phyloP scores from a whole-genome alignment of 1,140 invertebrate species.

The Bombyx mori region DNA sequence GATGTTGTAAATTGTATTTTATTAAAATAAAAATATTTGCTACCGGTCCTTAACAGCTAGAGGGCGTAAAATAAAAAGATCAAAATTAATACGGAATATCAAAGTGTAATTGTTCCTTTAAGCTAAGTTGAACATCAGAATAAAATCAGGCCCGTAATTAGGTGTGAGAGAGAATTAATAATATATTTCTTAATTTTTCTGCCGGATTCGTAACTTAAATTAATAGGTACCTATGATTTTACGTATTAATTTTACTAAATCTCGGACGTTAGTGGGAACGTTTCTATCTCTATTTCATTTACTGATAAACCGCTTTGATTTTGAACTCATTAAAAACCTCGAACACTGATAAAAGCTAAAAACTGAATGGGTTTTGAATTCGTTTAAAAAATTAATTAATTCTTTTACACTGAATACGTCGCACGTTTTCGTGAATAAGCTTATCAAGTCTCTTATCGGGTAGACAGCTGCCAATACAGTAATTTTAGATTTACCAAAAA shows the following conservation, averaged over 20 bases:
- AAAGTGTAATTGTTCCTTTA: conserved; percentile 1
- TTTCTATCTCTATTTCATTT: no score
- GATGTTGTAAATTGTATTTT: background rate
- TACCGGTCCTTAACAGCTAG: conserved; percentile 3
- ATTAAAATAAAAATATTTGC: background rate
- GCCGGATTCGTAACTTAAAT: no score
- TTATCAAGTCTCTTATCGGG: conserved; percentile 25
- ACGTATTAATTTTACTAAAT: no score
- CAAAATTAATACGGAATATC: background rate
- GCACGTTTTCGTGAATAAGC: conserved; percentile 23
- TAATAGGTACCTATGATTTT: no score
- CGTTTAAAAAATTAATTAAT: no score
- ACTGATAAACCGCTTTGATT: no score
- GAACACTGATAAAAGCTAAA: no score
- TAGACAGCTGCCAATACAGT: conserved; percentile 31
- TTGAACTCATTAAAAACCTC: no score
- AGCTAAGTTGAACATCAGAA: conserved; percentile 1
- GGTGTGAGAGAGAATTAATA: background rate
- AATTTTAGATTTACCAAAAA: conserved; percentile 32
- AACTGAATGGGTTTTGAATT: no score
- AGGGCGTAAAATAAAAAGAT: conserved; percentile 4
- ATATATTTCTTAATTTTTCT: no score
- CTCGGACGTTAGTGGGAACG: no score
- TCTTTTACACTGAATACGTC: no score
- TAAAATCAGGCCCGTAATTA: background rate